phyloP scores from a whole-genome alignment of 2,113 vertebrate genomes.

The Murina feae region DNA sequence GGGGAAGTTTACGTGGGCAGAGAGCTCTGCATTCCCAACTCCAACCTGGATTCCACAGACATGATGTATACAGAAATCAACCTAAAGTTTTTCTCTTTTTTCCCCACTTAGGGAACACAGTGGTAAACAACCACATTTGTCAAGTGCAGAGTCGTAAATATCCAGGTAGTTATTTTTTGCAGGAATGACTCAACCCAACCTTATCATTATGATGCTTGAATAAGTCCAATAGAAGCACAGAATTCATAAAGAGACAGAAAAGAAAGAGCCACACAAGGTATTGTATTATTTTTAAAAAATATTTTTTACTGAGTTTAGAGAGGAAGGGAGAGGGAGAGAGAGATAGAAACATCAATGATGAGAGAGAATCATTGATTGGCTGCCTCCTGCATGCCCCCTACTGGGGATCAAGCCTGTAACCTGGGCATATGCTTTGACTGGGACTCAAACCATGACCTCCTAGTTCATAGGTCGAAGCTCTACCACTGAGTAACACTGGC shows the following conservation, averaged over 20 bases:
- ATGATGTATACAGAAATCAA: constrained; percentile 48
- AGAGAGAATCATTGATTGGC: too few species aligned
- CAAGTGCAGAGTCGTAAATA: not conserved
- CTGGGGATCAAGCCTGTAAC: rapidly evolving
- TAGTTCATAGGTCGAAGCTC: too few species aligned
- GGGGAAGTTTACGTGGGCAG: not conserved
- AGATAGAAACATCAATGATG: too few species aligned
- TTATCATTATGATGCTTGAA: not conserved
- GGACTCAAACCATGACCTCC: too few species aligned
- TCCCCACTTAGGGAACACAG: not conserved
- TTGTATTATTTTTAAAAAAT: too few species aligned
- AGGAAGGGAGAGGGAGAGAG: too few species aligned
- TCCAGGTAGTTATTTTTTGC: not conserved
- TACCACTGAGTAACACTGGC: too few species aligned
- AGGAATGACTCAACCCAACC: not conserved
- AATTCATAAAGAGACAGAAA: not conserved
- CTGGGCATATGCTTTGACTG: too few species aligned
- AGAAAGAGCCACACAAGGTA: rapidly evolving
- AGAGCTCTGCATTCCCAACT: not conserved
- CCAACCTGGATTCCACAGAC: constrained; percentile 9
- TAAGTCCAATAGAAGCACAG: not conserved
- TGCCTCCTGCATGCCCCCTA: too few species aligned
- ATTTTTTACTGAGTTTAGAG: too few species aligned
- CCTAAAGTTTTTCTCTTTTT: not conserved
- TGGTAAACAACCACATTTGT: constrained; percentile 21